Base-by-base conservation (phyloP, 2,888 invertebrate genomes). In the Athetis lepigone region DNA sequence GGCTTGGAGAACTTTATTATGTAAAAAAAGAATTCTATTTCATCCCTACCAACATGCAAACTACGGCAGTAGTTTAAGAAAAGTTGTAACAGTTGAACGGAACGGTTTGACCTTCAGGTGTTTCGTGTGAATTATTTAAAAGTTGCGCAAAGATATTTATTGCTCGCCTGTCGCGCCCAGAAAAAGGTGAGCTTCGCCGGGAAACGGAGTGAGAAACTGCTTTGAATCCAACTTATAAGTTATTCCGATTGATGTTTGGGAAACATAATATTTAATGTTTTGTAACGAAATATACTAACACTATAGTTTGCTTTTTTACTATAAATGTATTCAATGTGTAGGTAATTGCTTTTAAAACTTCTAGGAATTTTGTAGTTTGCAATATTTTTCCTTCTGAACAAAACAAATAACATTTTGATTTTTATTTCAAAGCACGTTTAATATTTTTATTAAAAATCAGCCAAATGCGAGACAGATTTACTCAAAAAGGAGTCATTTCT, bases 131-230 rank as follows among this genome's bases (percentile, higher is more conserved):
- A 81, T 81, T 69, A 75, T 81, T 81, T 67, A 75, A 70, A 78
- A 71, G 71, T 75, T 81, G 64, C 78, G 73, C 66, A 52, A 51
- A 70, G 69, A 77, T 80, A 78, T 81, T 80, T 76, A 81, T 80
- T 65, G 65, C 55, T 40, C 52, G 36, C 71, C 64, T 67, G 68
- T 71, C 63, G 56, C 39, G 40, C 40, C 58, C 60, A 47, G 47
- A 60, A 74, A 59, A 76, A 75, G 57, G 70, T 63, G 50, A 60
- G 51, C 40, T 40, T 40, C 29, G 36, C 39, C 58, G n/a, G n/a
- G n/a, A n/a, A n/a, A n/a, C n/a, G n/a, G 62, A 70, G 57, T 39
- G 57, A 63, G 11, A 67, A 73, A 54, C 25, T 52, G 55, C 50
- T 46, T 43, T 23, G 37, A 51, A 43, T 54, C 36, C 23, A 23